Percentiles rank a stretch among this genome's conserved stretches.
Conservation (phyloP, 2,888 invertebrate species). For the Xestoiulus laeticollis region DNA sequence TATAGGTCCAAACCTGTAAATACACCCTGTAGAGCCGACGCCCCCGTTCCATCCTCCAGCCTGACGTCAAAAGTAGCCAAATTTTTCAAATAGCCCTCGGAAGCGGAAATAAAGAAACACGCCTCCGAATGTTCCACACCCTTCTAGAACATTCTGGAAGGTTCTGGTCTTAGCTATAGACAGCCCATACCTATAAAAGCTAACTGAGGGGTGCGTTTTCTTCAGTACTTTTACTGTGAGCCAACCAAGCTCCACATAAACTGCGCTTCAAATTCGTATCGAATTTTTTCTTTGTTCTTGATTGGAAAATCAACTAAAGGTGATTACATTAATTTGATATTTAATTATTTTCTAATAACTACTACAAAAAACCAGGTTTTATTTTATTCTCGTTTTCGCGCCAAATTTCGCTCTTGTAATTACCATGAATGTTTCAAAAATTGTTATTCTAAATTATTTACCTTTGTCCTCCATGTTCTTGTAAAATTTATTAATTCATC, state of each 20-base stretch:
- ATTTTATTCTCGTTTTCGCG: too few relatives aligned
- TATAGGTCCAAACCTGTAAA: not conserved
- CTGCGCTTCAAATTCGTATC: not conserved
- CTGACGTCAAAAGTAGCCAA: not conserved
- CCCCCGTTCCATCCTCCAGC: not conserved
- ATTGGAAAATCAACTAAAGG: not conserved
- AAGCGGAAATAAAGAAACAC: not conserved
- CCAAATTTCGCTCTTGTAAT: too few relatives aligned
- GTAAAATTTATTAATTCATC: too few relatives aligned
- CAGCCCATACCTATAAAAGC: not conserved
- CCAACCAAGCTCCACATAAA: not conserved
- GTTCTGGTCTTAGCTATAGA: not conserved
- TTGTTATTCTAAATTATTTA: too few relatives aligned
- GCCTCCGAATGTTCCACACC: not conserved
- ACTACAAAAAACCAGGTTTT: too few relatives aligned
- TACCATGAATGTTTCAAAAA: too few relatives aligned
- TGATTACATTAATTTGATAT: too few relatives aligned
- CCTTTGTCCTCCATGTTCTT: too few relatives aligned
- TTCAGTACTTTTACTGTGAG: too few relatives aligned
- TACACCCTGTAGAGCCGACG: not conserved
- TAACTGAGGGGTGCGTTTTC: too few relatives aligned
- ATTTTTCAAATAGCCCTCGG: not conserved
- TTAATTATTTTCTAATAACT: too few relatives aligned
- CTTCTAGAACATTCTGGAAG: not conserved
- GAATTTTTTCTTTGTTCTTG: not conserved